phyloP scores from a whole-genome alignment of 2,797 vertebrate genomes.

The Sebastes diploproa region DNA sequence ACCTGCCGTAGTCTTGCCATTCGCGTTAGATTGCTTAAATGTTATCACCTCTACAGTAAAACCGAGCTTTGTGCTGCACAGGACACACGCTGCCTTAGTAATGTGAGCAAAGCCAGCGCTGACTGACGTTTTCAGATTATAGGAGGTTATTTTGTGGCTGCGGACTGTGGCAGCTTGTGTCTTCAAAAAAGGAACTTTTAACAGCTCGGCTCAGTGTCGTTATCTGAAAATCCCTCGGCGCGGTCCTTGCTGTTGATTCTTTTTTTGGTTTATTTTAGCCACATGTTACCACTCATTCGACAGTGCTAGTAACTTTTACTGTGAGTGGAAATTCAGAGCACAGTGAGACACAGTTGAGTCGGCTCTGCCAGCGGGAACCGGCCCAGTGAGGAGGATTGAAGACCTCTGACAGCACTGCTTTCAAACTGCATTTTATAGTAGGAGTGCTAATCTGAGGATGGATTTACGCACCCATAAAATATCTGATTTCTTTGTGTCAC shows the following conservation, averaged over 20 bases:
- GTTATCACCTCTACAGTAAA: slow-evolving; percentile 30
- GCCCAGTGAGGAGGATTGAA: slow-evolving; percentile 1
- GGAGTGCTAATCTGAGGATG: slow-evolving; percentile 30
- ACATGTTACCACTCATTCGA: slow-evolving; percentile 36
- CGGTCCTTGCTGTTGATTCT: background rate
- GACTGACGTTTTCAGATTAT: slow-evolving; percentile 30
- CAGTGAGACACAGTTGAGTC: slow-evolving; percentile 39
- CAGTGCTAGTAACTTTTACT: slow-evolving; percentile 35
- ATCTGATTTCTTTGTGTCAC: slow-evolving; percentile 4
- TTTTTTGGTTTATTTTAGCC: slow-evolving; percentile 1
- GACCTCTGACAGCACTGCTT: slow-evolving; percentile 11
- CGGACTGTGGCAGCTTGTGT: slow-evolving; percentile 22
- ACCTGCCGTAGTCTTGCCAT: slow-evolving; percentile 62
- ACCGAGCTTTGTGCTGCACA: background rate
- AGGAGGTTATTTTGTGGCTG: slow-evolving; percentile 17
- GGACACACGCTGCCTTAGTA: background rate
- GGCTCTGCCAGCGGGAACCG: slow-evolving; percentile 27
- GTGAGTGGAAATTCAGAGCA: slow-evolving; percentile 46
- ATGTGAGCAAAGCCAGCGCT: slow-evolving; percentile 8
- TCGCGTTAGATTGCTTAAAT: slow-evolving; percentile 20
- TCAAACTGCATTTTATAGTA: slow-evolving; percentile 15
- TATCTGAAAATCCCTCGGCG: slow-evolving; percentile 8
- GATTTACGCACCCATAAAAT: slow-evolving; percentile 35
- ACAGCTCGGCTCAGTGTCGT: background rate
- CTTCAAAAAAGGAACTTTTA: slow-evolving; percentile 13